Percentiles rank a stretch among this genome's conserved stretches.
These are phyloP conservation scores for Brachycybe producta DNA, from an alignment of 2,888 invertebrate species.

Conservation along the genomic window DNA sequence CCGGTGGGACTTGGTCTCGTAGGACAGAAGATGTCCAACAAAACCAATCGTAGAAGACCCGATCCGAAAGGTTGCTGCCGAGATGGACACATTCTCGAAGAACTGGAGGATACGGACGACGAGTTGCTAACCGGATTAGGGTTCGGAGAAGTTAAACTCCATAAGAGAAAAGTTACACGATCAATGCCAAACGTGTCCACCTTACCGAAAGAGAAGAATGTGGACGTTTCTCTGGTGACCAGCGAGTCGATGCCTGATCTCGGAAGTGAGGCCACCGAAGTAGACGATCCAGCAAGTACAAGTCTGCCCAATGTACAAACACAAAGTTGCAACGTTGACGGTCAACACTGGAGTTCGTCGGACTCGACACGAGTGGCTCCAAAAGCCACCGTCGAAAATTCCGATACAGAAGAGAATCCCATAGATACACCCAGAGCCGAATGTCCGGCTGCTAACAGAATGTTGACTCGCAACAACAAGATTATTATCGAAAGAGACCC, in stretches of 20 bases:
- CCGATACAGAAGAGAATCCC: slow-evolving; percentile 6
- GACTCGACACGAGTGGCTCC: slow-evolving; percentile 13
- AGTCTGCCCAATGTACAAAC: neutral
- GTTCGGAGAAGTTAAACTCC: neutral
- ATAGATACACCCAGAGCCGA: neutral
- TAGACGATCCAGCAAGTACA: neutral
- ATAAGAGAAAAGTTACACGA: neutral
- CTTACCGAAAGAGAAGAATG: neutral
- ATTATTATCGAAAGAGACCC: neutral
- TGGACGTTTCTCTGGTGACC: neutral
- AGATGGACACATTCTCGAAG: no score
- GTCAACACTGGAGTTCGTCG: slow-evolving; percentile 9
- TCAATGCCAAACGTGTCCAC: slow-evolving; percentile 9
- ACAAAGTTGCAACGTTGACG: neutral
- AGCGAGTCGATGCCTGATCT: slow-evolving; percentile 32
- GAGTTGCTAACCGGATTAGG: no score
- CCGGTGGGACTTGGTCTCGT: slow-evolving; percentile 31
- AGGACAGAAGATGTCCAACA: neutral
- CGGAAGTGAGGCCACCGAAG: slow-evolving; percentile 23
- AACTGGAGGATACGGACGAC: neutral
- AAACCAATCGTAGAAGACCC: neutral
- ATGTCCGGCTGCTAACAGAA: neutral
- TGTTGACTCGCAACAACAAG: neutral
- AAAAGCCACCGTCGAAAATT: slow-evolving; percentile 7
- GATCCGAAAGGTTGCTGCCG: neutral